Evolutionary conservation across 2,113 vertebrate species (phyloP).

Genomic region (Macaca mulatta): DNA sequence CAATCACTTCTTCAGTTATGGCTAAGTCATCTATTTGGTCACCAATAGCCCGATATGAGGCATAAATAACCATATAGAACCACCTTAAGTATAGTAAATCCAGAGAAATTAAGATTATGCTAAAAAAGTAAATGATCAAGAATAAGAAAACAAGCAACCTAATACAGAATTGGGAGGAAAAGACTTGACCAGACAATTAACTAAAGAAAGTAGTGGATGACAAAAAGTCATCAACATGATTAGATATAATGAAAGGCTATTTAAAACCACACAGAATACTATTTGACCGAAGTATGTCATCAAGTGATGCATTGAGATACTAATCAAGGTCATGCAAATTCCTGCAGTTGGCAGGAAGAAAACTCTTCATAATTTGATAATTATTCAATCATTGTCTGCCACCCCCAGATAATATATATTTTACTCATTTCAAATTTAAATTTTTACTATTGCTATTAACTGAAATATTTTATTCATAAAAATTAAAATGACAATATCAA

Average conservation of each 20-base stretch:
- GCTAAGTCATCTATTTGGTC: not conserved
- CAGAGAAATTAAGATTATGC: not conserved
- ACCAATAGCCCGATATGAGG: not conserved
- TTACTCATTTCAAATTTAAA: not conserved
- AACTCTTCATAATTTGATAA: not conserved
- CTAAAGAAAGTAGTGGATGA: not conserved
- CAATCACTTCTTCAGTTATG: not conserved
- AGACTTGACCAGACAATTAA: not conserved
- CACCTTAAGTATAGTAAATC: not conserved
- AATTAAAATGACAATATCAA: not conserved
- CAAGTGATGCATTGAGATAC: not conserved
- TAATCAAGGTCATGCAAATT: not conserved
- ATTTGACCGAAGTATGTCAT: not conserved
- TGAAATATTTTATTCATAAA: not conserved
- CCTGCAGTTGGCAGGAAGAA: not conserved
- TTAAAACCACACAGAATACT: not conserved
- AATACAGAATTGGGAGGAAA: not conserved
- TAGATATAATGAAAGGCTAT: not conserved
- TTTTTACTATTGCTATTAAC: not conserved
- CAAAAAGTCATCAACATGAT: not conserved
- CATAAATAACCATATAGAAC: not conserved
- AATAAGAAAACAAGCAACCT: not conserved
- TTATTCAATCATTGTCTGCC: not conserved
- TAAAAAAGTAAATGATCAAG: not conserved
- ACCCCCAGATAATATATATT: not conserved